Conservation (phyloP, 1,140 invertebrate species). For the Artemia franciscana region DNA sequence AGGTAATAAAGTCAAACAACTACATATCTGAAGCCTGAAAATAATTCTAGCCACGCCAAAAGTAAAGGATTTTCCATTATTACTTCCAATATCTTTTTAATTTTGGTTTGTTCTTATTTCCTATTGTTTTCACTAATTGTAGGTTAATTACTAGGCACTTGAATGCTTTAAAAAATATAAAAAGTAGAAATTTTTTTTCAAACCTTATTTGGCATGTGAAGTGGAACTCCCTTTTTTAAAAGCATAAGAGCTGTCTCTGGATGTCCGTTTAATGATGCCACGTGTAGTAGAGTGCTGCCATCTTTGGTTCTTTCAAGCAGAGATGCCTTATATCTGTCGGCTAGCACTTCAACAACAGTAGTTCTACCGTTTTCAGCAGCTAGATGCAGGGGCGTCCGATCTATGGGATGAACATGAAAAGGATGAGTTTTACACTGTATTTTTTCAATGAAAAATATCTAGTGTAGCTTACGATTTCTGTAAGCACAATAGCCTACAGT, state of each 20-base stretch:
- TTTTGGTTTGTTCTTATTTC: no score
- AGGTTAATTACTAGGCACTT: background rate
- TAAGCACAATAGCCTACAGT: no score
- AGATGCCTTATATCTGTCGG: constrained; percentile 91
- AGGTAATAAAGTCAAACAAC: background rate
- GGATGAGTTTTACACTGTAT: no score
- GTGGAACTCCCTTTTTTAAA: constrained; percentile 93
- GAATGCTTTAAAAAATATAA: background rate
- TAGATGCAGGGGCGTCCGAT: constrained; percentile 85
- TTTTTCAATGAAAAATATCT: no score
- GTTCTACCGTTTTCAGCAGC: constrained; percentile 93
- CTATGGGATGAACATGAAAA: no score
- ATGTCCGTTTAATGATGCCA: constrained; percentile 84
- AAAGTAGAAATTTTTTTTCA: constrained; percentile 7
- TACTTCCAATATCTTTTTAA: no score
- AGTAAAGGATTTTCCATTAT: no score
- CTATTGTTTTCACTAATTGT: constrained; percentile 1
- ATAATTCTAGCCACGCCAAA: no score
- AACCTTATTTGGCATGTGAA: constrained; percentile 98
- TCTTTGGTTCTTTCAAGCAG: constrained; percentile 85
- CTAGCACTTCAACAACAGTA: constrained; percentile 75
- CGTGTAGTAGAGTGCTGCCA: constrained; percentile 93
- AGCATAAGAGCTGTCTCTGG: constrained; percentile 95
- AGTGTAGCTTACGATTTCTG: no score
- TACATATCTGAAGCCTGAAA: background rate